phyloP scores from a whole-genome alignment of 2,888 invertebrate genomes.

The Silvanus unidentatus region DNA sequence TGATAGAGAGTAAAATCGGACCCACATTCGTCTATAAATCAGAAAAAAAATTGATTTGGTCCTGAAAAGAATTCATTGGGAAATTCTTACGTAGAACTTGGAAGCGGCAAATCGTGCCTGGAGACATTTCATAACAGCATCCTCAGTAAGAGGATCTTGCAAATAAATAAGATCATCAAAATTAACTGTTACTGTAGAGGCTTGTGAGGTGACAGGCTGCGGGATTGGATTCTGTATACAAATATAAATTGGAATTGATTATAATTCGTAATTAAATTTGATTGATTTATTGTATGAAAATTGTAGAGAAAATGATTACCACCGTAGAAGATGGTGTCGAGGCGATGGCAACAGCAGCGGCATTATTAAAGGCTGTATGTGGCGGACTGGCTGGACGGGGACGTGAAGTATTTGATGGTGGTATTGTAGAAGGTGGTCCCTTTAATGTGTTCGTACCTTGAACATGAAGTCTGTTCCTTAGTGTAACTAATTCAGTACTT shows the following conservation, averaged over 20 bases:
- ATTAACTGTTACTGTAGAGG: constrained; percentile 45
- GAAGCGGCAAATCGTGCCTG: constrained; percentile 83
- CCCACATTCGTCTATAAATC: constrained; percentile 82
- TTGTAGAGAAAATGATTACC: too few relatives aligned
- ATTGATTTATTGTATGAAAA: too few relatives aligned
- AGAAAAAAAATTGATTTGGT: constrained; percentile 6
- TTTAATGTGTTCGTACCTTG: constrained; percentile 50
- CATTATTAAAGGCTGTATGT: constrained; percentile 25
- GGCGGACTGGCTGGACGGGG: constrained; percentile 44
- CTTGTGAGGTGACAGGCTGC: constrained; percentile 12
- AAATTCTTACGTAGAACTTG: constrained; percentile 84
- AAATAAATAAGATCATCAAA: constrained; percentile 89
- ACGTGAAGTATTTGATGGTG: constrained; percentile 32
- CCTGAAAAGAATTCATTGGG: neutral
- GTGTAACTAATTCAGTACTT: constrained; percentile 85
- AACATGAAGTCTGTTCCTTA: constrained; percentile 84
- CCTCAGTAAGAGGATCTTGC: constrained; percentile 88
- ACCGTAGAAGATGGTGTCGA: too few relatives aligned
- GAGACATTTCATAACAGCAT: constrained; percentile 85
- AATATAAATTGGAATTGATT: too few relatives aligned
- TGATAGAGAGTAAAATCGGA: constrained; percentile 83
- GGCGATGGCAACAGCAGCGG: constrained; percentile 13
- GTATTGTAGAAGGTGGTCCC: constrained; percentile 46
- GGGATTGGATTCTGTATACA: neutral
- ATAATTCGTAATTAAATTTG: too few relatives aligned